Base-by-base conservation (phyloP, 2,888 invertebrate species). In the Coelopa pilipes region DNA sequence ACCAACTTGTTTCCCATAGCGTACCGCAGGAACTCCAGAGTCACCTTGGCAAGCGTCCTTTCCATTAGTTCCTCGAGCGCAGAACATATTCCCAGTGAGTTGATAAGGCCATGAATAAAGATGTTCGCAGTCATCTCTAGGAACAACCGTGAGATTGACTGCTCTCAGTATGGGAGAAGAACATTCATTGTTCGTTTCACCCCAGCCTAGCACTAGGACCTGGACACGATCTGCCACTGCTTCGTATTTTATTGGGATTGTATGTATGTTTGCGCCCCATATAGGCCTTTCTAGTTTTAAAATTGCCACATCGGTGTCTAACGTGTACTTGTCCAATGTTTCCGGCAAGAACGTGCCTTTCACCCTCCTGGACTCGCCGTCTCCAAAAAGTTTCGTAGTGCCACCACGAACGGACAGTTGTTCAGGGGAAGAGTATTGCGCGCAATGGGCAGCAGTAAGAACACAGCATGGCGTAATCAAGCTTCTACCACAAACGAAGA, bases 1-100 rank as follows among this genome's bases (percentile, higher is more conserved):
- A n/a, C 94, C 94, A 91, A 86, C 78, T 80, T 86, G 78, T 66
- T 82, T 73, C 2, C 82, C 81, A 4, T 77, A 77, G 69, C 74
- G 80, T 11, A 82, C 80, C 68, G 82, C 79, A 0, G 87, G 86
- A 1, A 86, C 86, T 24, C 87, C 87, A 0, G 87, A 87, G 77
- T 86, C 86, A 0, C 86, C 87, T 19, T 77, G 76, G 59, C 87
- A 86, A 21, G 70, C 47, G 75, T 86, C 86, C n/a, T 78, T 81
- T 3, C 65, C 70, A 87, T 77, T 86, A 86, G 0, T 85, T 47
- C 77, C 79, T 0, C 78, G 71, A 0, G 87, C 85, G 71, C 86
- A 86, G 15, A 84, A 75, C 86, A 87, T 86, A 55, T 81, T 79
- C 1, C 78, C 74, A 0, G 80, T 83, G 15, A 85, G 80, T 12